Evolutionary conservation across 2,797 vertebrate genomes (phyloP).

Genomic region (Bradypodion ventrale): DNA sequence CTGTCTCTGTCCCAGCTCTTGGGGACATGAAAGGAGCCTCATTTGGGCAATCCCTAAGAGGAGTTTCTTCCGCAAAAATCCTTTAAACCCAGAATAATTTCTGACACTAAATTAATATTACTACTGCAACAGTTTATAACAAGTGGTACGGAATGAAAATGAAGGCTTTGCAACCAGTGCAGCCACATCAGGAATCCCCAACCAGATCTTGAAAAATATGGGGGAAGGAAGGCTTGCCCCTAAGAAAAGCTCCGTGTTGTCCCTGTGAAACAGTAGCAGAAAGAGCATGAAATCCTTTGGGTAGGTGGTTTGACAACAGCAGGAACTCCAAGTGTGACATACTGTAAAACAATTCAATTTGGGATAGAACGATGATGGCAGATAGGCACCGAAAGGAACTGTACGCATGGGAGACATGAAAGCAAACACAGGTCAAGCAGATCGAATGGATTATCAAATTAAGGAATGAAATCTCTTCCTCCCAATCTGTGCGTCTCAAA

Average conservation of each 20-base stretch:
- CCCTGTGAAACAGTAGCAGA: not conserved
- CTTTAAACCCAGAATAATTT: too few species aligned
- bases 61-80: too few species aligned
- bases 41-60: too few species aligned
- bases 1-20: too few species aligned
- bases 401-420: constrained; percentile 27
- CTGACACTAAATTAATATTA: too few species aligned
- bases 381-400: constrained; percentile 14
- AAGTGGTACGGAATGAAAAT: too few species aligned
- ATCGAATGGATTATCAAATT: constrained; percentile 46
- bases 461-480: constrained; percentile 34
- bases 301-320: constrained; percentile 15
- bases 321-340: constrained; percentile 27
- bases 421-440: constrained; percentile 26
- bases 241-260: not conserved
- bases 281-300: not conserved
- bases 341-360: constrained; percentile 27
- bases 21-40: too few species aligned
- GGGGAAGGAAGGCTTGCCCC: too few species aligned
- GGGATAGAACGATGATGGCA: constrained; percentile 22
- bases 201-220: too few species aligned
- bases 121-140: too few species aligned
- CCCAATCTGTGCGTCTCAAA: not conserved
- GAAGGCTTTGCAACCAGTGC: too few species aligned
- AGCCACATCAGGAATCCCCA: too few species aligned